Evolutionary conservation across 2,113 vertebrate species (phyloP).

Genomic region (Salvelinus fontinalis): DNA sequence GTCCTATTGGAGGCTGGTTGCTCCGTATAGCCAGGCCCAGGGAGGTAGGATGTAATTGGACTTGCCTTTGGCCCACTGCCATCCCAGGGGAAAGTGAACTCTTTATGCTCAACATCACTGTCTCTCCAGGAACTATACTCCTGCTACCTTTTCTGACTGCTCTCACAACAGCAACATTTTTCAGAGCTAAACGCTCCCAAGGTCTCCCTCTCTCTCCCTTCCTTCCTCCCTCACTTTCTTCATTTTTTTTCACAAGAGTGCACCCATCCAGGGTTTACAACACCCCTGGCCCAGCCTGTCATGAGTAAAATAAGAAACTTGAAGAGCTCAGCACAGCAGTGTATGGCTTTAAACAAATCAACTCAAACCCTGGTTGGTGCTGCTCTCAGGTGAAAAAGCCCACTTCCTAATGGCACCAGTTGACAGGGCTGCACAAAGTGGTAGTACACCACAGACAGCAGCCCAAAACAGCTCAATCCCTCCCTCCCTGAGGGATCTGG

Average conservation of each 20-base stretch:
- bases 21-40: background rate
- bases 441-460: background rate
- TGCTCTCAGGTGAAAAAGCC: background rate
- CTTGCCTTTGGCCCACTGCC: background rate
- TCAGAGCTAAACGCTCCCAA: slow-evolving; percentile 17
- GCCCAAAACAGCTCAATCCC: slow-evolving; percentile 3
- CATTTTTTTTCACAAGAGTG: too few relatives aligned
- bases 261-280: slow-evolving; percentile 3
- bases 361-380: too few relatives aligned
- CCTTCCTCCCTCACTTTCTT: slow-evolving; percentile 10
- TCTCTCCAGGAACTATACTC: slow-evolving; percentile 1
- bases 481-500: slow-evolving; percentile 24
- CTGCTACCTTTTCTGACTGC: slow-evolving; percentile 3
- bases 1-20: background rate
- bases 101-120: slow-evolving; percentile 10
- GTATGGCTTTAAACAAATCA: too few relatives aligned
- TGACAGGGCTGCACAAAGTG: background rate
- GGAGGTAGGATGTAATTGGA: background rate
- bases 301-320: background rate
- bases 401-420: slow-evolving; percentile 13
- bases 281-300: background rate
- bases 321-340: too few relatives aligned
- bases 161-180: slow-evolving; percentile 15
- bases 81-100: slow-evolving; percentile 2
- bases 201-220: background rate